Evolutionary conservation across 2,113 vertebrate genomes (phyloP), one percentile per base, ranked within the genome.

Genomic region (Alaudala cheleensis): DNA sequence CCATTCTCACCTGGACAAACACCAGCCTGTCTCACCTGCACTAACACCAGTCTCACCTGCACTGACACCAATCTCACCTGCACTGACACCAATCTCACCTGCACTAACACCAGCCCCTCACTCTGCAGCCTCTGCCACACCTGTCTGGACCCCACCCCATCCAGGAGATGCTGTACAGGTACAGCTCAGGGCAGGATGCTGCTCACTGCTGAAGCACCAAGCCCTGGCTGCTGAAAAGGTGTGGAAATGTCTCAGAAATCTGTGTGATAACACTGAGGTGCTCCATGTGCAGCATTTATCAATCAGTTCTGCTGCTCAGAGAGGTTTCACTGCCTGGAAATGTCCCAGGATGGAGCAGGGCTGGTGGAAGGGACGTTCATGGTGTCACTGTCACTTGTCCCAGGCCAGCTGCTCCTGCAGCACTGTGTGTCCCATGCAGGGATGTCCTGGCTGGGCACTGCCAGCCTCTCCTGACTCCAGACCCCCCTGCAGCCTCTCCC

Each of bases 131-230:
- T 21, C 61, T 60, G 65, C 15, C 76, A 11, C 2, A 0, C 28
- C 15, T 2, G 39, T 5, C 47, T 33, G n/a, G 31, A 34, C 2
- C 33, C 50, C n/a, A 5, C 3, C 37, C 37, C 37, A 37, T 37
- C 8, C 37, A 37, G 37, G 37, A 10, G 37, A 37, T 9, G 37
- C 37, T 37, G 37, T 37, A 37, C 37, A 37, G 37, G 37, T 37
- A 37, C 37, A 37, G 37, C 37, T 3, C 9, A 0, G 0, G 17
- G 31, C 4, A 73, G 69, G 62, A 56, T 78, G 73, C 69, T 78
- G 56, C 58, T 44, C 6, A 0, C 0, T 1, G 9, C 51, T 66
- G 18, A 5, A 17, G 40, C 5, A 22, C 23, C 47, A 4, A 71
- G 14, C 10, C 13, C 34, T 51, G 56, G 37, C 14, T 84, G n/a